A percentile compares a stretch with the other conserved stretches of the same genome.
These are phyloP conservation scores for Axis porcinus DNA, from an alignment of 2,113 vertebrate species.

Conservation along the genomic window DNA sequence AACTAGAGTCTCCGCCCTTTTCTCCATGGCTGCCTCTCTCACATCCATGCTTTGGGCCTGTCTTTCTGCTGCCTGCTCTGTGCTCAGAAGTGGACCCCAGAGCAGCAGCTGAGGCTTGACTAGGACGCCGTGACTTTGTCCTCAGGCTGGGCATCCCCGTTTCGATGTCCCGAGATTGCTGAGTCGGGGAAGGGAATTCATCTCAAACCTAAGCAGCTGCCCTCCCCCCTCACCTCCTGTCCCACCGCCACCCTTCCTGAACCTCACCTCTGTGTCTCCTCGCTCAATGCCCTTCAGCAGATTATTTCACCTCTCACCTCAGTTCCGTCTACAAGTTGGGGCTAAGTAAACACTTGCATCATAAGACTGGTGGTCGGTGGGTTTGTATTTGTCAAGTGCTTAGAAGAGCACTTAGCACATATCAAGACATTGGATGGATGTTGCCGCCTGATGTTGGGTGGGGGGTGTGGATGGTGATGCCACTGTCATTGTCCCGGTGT, in stretches of 20 bases:
- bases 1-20: background rate
- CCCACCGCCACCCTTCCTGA: background rate
- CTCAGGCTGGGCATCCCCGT: background rate
- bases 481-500: background rate
- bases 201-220: background rate
- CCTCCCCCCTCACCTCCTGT: background rate
- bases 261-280: background rate
- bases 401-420: background rate
- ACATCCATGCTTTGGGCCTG: background rate
- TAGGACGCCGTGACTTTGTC: background rate
- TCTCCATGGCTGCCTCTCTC: background rate
- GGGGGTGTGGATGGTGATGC: background rate
- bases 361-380: background rate
- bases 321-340: background rate
- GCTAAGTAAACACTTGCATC: background rate
- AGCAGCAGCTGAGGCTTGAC: background rate
- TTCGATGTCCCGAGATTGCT: background rate
- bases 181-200: background rate
- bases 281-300: background rate
- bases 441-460: accelerated
- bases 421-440: background rate
- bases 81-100: background rate
- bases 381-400: background rate
- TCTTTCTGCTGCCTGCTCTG: background rate
- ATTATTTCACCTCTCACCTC: background rate